These are phyloP conservation scores for Hypolimnas misippus DNA, from an alignment of 2,888 invertebrate genomes.

Conservation along the genomic window DNA sequence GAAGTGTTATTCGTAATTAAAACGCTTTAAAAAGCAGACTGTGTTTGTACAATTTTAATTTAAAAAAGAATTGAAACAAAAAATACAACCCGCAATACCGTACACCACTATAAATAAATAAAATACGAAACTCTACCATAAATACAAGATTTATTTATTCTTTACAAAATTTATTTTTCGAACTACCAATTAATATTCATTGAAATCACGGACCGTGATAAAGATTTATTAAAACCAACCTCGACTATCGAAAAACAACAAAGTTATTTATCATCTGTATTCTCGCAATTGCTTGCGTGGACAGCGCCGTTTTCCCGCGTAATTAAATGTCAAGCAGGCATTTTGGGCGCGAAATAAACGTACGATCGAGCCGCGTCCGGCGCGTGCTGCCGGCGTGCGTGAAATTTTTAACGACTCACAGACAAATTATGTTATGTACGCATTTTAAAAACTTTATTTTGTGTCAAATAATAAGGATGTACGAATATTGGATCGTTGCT, in stretches of 20 bases:
- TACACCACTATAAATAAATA: not conserved
- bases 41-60: too few species aligned
- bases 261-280: conserved; percentile 36
- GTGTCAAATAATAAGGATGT: not conserved
- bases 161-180: conserved; percentile 2
- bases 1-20: too few species aligned
- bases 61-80: too few species aligned
- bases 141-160: conserved; percentile 9
- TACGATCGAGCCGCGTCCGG: conserved; percentile 19
- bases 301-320: conserved; percentile 56
- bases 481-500: not conserved
- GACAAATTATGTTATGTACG: conserved; percentile 21
- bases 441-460: conserved; percentile 4
- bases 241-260: conserved; percentile 22
- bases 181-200: conserved; percentile 17
- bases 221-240: conserved; percentile 16
- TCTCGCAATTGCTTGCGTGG: conserved; percentile 29
- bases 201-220: conserved; percentile 16
- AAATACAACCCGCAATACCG: not conserved
- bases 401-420: conserved; percentile 30
- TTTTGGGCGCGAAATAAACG: conserved; percentile 58
- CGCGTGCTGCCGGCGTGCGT: conserved; percentile 32
- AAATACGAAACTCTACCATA: not conserved
- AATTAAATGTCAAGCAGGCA: conserved; percentile 73
- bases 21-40: too few species aligned